These are phyloP conservation scores for Poecilia latipinna DNA, from an alignment of 2,113 vertebrate species.

Conservation along the genomic window DNA sequence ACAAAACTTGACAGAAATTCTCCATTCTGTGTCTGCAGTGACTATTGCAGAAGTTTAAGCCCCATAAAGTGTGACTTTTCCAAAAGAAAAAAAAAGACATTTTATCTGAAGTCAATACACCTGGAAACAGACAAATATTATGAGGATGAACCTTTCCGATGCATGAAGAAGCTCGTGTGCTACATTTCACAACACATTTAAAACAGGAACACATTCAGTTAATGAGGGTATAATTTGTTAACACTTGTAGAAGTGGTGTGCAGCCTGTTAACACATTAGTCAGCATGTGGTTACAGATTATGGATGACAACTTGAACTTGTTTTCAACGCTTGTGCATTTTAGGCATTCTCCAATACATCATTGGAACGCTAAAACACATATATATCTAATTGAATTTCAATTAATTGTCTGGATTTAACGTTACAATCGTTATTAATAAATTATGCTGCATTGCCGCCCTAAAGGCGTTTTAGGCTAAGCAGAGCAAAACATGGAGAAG, in stretches of 20 bases:
- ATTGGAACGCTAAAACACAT: not conserved
- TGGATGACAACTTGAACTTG: not conserved
- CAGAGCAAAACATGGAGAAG: slow-evolving; percentile 41
- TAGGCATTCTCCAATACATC: not conserved
- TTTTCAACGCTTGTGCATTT: not conserved
- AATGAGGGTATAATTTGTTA: not conserved
- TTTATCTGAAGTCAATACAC: not conserved
- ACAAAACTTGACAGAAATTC: not conserved
- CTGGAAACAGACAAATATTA: not conserved
- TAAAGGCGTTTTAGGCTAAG: not conserved
- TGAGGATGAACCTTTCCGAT: not conserved
- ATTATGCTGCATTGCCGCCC: not conserved
- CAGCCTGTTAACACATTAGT: not conserved
- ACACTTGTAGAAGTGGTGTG: not conserved
- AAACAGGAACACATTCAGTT: not conserved
- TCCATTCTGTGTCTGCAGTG: not conserved
- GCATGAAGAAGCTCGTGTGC: not conserved
- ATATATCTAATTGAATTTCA: not conserved
- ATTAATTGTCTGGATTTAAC: not conserved
- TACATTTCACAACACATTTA: not conserved
- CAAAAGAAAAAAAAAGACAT: not conserved
- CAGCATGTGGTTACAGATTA: not conserved
- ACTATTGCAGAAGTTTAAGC: not conserved
- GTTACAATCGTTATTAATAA: not conserved
- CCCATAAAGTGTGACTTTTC: not conserved